Conservation (phyloP, 2,113 vertebrate species). For the Pseudorhombus dupliciocellatus region DNA sequence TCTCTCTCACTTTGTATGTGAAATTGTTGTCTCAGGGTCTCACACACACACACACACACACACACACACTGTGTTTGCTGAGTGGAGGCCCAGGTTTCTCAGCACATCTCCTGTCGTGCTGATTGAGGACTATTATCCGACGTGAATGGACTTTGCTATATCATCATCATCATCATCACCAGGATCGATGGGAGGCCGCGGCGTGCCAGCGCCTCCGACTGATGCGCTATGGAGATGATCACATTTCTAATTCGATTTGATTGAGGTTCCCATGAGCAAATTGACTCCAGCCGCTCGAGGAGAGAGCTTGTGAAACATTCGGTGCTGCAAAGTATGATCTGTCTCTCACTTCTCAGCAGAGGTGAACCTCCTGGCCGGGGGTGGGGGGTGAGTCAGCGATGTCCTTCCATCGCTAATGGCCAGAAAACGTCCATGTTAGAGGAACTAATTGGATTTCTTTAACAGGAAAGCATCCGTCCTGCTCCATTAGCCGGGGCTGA, state of each 20-base stretch:
- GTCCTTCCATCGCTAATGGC: constrained; percentile 65
- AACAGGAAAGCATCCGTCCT: constrained; percentile 70
- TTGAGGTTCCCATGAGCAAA: constrained; percentile 33
- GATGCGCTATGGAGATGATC: constrained; percentile 48
- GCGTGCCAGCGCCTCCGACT: constrained; percentile 29
- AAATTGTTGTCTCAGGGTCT: constrained; percentile 16
- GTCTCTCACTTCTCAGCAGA: constrained; percentile 1
- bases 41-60: background rate
- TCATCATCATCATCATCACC: constrained; percentile 35
- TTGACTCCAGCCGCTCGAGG: constrained; percentile 26
- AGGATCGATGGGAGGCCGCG: constrained; percentile 49
- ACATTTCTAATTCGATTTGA: constrained; percentile 59
- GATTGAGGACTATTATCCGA: constrained; percentile 48
- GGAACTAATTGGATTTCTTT: constrained; percentile 75
- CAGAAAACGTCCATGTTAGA: constrained; percentile 72
- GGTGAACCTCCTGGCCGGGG: constrained; percentile 22
- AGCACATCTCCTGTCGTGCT: constrained; percentile 36
- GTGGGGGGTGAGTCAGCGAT: constrained; percentile 55
- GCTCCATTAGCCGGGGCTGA: constrained; percentile 72
- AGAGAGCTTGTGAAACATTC: constrained; percentile 28
- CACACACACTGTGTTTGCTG: constrained; percentile 27
- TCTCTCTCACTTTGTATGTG: constrained; percentile 8
- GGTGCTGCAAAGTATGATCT: background rate
- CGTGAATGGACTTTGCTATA: constrained; percentile 19
- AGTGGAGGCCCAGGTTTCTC: constrained; percentile 1